These are phyloP conservation scores for Ammodytes dubius DNA, from an alignment of 2,113 vertebrate genomes.

Conservation along the genomic window DNA sequence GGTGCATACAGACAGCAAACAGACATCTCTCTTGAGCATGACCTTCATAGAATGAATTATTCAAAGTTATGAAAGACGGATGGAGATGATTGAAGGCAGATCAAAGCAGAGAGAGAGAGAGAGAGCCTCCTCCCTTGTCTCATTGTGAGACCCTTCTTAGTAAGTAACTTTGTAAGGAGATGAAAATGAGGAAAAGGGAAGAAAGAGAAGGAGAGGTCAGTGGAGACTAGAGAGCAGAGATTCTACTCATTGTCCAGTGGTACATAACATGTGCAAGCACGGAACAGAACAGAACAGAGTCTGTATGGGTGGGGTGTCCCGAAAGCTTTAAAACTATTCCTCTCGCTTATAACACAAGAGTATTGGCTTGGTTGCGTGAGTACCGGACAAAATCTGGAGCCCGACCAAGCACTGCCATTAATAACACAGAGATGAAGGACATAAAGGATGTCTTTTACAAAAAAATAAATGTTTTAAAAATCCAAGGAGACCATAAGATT, in stretches of 20 bases:
- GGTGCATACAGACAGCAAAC: conserved; percentile 1
- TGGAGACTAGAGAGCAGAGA: conserved; percentile 22
- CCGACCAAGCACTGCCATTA: conserved; percentile 22
- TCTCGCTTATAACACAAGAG: conserved; percentile 42
- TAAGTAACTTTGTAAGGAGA: conserved; percentile 23
- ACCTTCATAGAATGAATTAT: conserved; percentile 28
- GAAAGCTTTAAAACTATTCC: conserved; percentile 56
- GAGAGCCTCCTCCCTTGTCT: conserved; percentile 28
- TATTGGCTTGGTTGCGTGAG: conserved; percentile 49
- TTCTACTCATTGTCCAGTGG: conserved; percentile 29
- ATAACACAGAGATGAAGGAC: conserved; percentile 4
- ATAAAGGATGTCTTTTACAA: not conserved
- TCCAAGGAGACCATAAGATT: conserved; percentile 9
- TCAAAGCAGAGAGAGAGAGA: conserved; percentile 13
- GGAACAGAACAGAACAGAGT: conserved; percentile 35
- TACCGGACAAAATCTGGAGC: conserved; percentile 30
- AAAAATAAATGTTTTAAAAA: conserved; percentile 10
- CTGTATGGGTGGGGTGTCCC: conserved; percentile 48
- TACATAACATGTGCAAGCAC: conserved; percentile 15
- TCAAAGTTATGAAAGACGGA: conserved; percentile 35
- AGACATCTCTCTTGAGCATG: not conserved
- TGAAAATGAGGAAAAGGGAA: not conserved
- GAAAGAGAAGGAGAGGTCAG: conserved; percentile 14
- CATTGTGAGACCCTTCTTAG: conserved; percentile 32
- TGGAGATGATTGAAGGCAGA: conserved; percentile 31